These are phyloP conservation scores for Gasterosteus nipponicus DNA, from an alignment of 2,113 vertebrate genomes.

Conservation along the genomic window DNA sequence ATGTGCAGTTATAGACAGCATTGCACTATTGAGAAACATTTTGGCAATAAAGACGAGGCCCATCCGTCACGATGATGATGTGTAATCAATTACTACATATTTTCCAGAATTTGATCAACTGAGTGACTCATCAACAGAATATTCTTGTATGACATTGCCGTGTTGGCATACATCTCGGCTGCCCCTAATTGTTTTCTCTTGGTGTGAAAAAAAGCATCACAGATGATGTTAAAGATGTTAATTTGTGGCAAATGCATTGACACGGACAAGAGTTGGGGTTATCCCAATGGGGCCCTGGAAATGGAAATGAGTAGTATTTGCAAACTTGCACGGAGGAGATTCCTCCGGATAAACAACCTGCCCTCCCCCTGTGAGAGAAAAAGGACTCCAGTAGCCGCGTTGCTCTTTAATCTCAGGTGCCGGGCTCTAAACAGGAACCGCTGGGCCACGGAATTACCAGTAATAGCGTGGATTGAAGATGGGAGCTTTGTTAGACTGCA, in stretches of 20 bases:
- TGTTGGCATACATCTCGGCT: not conserved
- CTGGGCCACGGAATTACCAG: conserved; percentile 66
- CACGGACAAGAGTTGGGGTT: conserved; percentile 24
- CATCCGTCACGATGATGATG: not conserved
- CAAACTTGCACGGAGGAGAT: conserved; percentile 41
- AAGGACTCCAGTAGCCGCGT: conserved; percentile 53
- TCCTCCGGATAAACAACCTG: conserved; percentile 64
- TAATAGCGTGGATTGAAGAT: conserved; percentile 45
- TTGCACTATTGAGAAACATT: not conserved
- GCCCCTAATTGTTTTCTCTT: conserved; percentile 20
- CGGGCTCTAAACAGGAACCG: conserved; percentile 49
- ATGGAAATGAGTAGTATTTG: conserved; percentile 47
- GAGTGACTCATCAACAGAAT: too few species aligned
- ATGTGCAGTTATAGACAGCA: not conserved
- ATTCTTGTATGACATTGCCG: not conserved
- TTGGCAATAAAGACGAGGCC: not conserved
- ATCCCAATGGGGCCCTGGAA: conserved; percentile 29
- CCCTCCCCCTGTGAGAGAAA: conserved; percentile 44
- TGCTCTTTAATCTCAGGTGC: conserved; percentile 64
- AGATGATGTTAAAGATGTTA: conserved; percentile 18
- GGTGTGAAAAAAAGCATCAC: not conserved
- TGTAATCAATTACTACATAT: not conserved
- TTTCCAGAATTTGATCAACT: not conserved
- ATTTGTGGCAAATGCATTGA: conserved; percentile 36
- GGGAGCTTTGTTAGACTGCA: conserved; percentile 41